These are phyloP conservation scores for Rhopalosiphum nymphaeae DNA, from an alignment of 2,888 invertebrate genomes.

Conservation along the genomic window DNA sequence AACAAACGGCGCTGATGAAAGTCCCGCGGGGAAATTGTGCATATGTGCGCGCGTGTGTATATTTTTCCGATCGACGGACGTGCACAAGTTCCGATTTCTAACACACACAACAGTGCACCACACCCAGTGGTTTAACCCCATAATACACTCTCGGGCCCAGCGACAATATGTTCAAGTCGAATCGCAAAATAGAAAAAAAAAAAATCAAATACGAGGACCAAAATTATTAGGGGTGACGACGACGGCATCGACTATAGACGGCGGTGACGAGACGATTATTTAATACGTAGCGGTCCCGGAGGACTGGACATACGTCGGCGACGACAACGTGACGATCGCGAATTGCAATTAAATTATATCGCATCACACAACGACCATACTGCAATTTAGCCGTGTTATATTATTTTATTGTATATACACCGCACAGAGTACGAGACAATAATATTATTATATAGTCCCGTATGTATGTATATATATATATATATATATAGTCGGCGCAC, in stretches of 20 bases:
- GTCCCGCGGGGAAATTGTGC: slow-evolving; percentile 11
- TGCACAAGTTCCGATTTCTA: not conserved
- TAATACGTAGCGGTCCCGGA: not conserved
- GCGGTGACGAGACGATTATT: not conserved
- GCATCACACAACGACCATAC: not conserved
- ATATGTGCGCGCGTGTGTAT: not conserved
- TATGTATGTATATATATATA: not conserved
- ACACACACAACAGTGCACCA: not conserved
- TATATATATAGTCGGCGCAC: not conserved
- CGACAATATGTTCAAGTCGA: slow-evolving; percentile 16
- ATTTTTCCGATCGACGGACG: not conserved
- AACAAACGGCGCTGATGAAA: slow-evolving; percentile 46
- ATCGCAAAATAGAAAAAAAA: not conserved
- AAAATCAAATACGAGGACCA: not conserved
- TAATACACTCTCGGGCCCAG: not conserved
- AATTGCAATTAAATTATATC: slow-evolving; percentile 18
- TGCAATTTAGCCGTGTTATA: not conserved
- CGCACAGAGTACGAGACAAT: not conserved
- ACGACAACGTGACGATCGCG: not conserved
- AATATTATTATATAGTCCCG: not conserved
- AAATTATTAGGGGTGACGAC: not conserved
- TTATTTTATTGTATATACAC: not conserved
- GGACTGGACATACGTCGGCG: not conserved
- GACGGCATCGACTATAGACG: not conserved
- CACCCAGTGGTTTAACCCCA: not conserved